A percentile compares a stretch with the other conserved stretches of the same genome.
Evolutionary conservation across 2,113 vertebrate species (phyloP).

Genomic region (Menura novaehollandiae): DNA sequence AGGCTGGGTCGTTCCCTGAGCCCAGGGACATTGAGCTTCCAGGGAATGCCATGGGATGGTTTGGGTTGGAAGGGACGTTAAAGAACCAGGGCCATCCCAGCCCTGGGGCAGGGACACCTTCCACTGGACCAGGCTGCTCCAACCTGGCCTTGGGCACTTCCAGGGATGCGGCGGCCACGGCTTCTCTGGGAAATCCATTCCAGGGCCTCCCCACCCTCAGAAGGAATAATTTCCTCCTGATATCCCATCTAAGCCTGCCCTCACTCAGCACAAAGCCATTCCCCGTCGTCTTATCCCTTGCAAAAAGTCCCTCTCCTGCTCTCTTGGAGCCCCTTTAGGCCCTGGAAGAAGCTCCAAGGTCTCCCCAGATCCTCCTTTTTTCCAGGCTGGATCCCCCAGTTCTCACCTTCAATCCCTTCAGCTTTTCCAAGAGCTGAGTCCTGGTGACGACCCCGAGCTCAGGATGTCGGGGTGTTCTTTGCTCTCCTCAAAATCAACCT

Average conservation of each 20-base stretch:
- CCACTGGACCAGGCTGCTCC: accelerated
- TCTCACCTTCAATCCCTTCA: neutral
- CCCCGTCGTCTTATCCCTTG: neutral
- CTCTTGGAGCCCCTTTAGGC: neutral
- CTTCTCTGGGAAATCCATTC: neutral
- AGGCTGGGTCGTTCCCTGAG: neutral
- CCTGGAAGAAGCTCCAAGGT: no score
- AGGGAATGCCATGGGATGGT: accelerated
- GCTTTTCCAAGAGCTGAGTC: neutral
- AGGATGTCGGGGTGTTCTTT: neutral
- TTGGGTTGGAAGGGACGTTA: accelerated
- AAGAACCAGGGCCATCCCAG: accelerated
- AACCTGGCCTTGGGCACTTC: accelerated
- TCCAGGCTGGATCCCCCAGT: neutral
- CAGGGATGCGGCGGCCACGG: neutral
- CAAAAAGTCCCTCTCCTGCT: neutral
- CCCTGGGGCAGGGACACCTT: accelerated
- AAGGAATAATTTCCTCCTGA: neutral
- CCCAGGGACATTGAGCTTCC: neutral
- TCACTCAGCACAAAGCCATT: no score
- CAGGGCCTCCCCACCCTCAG: neutral
- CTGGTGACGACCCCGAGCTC: neutral
- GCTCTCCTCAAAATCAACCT: neutral
- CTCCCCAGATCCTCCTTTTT: neutral
- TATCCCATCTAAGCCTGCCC: no score